Base-by-base conservation (phyloP, 2,797 vertebrate species). In the Miichthys miiuy region DNA sequence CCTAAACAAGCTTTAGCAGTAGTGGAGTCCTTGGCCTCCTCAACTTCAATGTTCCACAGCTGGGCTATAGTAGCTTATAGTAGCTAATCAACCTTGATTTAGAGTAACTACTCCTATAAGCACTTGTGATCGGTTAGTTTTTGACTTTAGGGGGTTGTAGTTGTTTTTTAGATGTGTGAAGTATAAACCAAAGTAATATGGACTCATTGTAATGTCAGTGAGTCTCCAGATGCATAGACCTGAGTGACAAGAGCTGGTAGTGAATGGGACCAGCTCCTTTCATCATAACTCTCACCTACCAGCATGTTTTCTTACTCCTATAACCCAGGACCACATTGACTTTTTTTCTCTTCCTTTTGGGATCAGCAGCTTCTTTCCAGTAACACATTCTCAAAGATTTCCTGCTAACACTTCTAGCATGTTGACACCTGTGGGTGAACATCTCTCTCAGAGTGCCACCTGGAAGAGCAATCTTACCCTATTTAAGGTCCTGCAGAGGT, bases 401-500 rank as follows among this genome's bases (percentile, higher is more conserved):
- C 56, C 51, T 20, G n/a, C 50, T 58, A 20, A 48, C 51, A 48
- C 51, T 30, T 46, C 27, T n/a, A 4, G 21, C 55, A 17, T 0
- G 48, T 44, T 57, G 55, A 71, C 60, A 34, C 47, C 56, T 55
- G 42, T 30, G 51, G 67, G 42, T 57, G 47, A 38, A 57, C 34
- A 9, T n/a, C 18, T 56, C 6, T 80, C 76, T 67, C 17, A n/a
- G 47, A 12, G 63, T 47, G 42, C 17, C 60, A 57, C 60, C 75
- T 70, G 78, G 63, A 80, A 64, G 60, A 60, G 54, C 64, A 68
- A 64, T 74, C 46, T 55, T 10, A 65, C 65, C 34, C 72, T 52
- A n/a, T 62, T 72, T 21, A 54, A 56, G 41, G 57, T 47, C 64
- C 55, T 68, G 55, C 67, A 20, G 69, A 70, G 50, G 38, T 41